A percentile compares a stretch with the other conserved stretches of the same genome.
These are phyloP conservation scores for Etheostoma perlongum DNA, from an alignment of 2,797 vertebrate genomes.

Conservation along the genomic window DNA sequence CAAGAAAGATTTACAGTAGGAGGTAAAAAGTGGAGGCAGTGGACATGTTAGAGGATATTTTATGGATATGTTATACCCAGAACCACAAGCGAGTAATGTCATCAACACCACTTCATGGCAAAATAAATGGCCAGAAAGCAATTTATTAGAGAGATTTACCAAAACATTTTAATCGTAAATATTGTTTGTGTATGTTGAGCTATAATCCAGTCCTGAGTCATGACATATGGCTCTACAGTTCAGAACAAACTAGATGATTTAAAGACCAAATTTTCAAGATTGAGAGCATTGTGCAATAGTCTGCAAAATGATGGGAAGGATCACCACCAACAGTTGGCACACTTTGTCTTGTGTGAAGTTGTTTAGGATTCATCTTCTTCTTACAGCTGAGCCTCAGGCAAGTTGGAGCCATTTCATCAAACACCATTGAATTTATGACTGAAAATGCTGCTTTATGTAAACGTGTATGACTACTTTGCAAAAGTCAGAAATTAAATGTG, in stretches of 20 bases:
- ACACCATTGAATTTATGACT: constrained; percentile 7
- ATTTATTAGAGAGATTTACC: neutral
- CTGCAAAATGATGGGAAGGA: constrained; percentile 9
- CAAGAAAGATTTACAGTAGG: constrained; percentile 3
- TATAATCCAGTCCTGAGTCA: neutral
- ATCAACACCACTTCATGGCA: neutral
- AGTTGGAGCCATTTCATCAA: constrained; percentile 9
- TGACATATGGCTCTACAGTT: neutral
- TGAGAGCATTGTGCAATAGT: neutral
- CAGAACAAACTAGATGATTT: neutral
- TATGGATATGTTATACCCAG: too few species aligned
- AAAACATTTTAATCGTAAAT: neutral
- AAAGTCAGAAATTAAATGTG: constrained; percentile 3
- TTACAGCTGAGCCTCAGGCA: constrained; percentile 21
- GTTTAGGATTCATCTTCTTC: constrained; percentile 36
- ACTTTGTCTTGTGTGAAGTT: constrained; percentile 2
- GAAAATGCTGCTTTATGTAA: constrained; percentile 16
- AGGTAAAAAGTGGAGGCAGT: constrained; percentile 3
- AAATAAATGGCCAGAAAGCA: neutral
- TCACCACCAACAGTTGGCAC: neutral
- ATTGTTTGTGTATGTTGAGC: neutral
- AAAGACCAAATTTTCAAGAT: constrained; percentile 14
- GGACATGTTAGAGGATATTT: neutral
- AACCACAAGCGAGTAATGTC: neutral
- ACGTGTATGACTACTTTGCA: constrained; percentile 6